Evolutionary conservation across 1,140 invertebrate species (phyloP).

Genomic region (Sarcophaga peregrina): DNA sequence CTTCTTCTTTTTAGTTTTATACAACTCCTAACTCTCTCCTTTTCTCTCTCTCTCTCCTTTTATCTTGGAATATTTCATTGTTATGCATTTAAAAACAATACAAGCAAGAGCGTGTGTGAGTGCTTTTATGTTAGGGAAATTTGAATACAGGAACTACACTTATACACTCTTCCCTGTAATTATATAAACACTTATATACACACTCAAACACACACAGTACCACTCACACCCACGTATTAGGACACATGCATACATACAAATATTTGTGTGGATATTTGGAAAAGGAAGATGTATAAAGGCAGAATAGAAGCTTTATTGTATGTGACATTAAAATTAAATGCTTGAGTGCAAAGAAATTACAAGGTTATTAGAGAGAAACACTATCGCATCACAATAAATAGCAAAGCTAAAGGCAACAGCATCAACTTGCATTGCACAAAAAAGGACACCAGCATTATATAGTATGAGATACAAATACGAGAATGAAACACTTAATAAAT

Average conservation of each 20-base stretch:
- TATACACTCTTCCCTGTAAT: background rate
- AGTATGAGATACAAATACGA: too few relatives aligned
- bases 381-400: too few relatives aligned
- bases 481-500: too few relatives aligned
- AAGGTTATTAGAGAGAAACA: background rate
- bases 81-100: slow-evolving; percentile 10
- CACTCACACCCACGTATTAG: too few relatives aligned
- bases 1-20: too few relatives aligned
- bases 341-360: slow-evolving; percentile 21
- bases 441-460: too few relatives aligned
- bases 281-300: background rate
- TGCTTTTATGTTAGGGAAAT: background rate
- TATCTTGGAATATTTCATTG: background rate
- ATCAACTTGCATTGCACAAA: too few relatives aligned
- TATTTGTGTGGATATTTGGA: background rate
- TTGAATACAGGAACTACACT: slow-evolving; percentile 8
- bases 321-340: slow-evolving; percentile 15
- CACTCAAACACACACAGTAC: background rate
- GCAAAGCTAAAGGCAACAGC: too few relatives aligned
- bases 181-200: background rate
- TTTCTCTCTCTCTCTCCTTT: background rate
- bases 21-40: background rate
- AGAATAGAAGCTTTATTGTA: slow-evolving; percentile 3
- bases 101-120: background rate
- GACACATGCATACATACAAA: too few relatives aligned